A percentile compares a stretch with the other conserved stretches of the same genome.
Evolutionary conservation across 2,888 invertebrate species (phyloP).

Genomic region (Micoletzkya japonica): DNA sequence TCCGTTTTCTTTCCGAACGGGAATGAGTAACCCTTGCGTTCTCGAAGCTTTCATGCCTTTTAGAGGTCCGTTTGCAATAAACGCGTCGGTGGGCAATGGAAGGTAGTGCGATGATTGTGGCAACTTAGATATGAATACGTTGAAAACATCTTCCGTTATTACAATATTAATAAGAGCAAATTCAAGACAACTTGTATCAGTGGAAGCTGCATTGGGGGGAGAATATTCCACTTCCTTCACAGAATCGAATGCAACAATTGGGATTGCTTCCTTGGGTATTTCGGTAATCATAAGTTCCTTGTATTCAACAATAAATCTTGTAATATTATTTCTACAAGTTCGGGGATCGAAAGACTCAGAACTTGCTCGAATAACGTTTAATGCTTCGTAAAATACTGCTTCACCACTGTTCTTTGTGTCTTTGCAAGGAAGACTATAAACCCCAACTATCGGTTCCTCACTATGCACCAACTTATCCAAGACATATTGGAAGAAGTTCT

Average conservation of each 20-base stretch:
- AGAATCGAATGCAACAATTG: neutral
- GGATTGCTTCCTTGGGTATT: too few relatives aligned
- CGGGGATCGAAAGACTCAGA: too few relatives aligned
- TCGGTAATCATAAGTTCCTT: too few relatives aligned
- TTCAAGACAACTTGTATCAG: neutral
- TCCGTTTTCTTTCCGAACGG: neutral
- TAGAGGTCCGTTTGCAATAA: neutral
- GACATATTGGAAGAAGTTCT: too few relatives aligned
- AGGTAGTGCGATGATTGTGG: neutral
- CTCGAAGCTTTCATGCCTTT: neutral
- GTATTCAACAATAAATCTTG: too few relatives aligned
- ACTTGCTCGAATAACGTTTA: too few relatives aligned
- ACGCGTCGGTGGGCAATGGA: neutral
- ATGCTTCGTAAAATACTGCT: too few relatives aligned
- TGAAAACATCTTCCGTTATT: neutral
- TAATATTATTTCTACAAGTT: too few relatives aligned
- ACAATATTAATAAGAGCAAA: neutral
- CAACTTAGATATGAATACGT: neutral
- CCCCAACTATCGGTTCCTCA: too few relatives aligned
- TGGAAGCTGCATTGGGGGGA: neutral
- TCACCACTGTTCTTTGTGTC: too few relatives aligned
- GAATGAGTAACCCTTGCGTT: neutral
- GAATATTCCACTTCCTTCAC: neutral
- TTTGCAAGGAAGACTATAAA: too few relatives aligned
- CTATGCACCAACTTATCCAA: too few relatives aligned